Evolutionary conservation across 2,888 invertebrate species (phyloP), one percentile per base, ranked within the genome.

Genomic region (Limnephilus auricula): DNA sequence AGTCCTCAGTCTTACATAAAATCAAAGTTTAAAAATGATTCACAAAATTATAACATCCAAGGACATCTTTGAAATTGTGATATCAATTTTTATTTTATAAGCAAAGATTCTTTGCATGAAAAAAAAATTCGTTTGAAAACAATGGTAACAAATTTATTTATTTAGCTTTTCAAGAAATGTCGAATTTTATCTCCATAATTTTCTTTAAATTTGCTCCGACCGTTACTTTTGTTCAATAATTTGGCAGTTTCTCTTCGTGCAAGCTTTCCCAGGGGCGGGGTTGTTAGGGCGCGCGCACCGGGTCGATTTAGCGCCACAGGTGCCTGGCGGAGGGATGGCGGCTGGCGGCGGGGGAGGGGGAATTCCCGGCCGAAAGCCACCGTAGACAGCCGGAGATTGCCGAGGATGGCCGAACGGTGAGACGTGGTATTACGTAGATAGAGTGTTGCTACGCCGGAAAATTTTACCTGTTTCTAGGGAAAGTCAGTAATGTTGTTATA

Each of bases 241-340:
- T 34, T 34, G 80, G 15, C 80, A 34, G 31, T n/a, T 25, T 84
- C 83, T 78, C 25, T 65, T 34, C 90, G 50, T 10, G n/a, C 89
- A 34, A n/a, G 84, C 37, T n/a, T 9, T 25, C 9, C 50, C 86
- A 86, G 85, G 80, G 78, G 90, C 87, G 90, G 85, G 91, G 91
- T 79, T 65, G 65, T 25, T 32, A 12, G 94, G 94, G 95, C 94
- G 96, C 96, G 95, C 94, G 92, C 90, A 79, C 90, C 94, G 94
- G 95, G 95, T 96, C 96, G 96, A 95, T 95, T 93, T 95, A 96
- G 94, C 94, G 95, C 95, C 94, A 96, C 96, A 96, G 96, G 96
- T 96, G 95, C 95, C 94, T 93, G 91, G 94, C 95, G 95, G 95
- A 94, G 95, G 95, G 95, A 94, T 94, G 30, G 90, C 94, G 94